phyloP scores from a whole-genome alignment of 2,888 invertebrate species.

The Hyalella azteca region DNA sequence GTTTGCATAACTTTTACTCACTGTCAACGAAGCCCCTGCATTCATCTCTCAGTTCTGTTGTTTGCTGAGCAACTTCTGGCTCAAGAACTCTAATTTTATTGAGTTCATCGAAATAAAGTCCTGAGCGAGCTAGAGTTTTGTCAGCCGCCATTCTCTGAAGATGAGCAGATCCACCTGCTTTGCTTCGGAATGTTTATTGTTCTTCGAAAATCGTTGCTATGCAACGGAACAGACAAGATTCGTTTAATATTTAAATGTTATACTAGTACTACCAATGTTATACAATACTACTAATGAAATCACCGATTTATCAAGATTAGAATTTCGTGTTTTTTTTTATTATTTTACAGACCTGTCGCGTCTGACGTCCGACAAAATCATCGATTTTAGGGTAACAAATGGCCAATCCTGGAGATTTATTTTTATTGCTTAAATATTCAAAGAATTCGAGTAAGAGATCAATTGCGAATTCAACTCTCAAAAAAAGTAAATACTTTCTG shows the following conservation, averaged over 20 bases:
- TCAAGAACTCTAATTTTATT: slow-evolving; percentile 80
- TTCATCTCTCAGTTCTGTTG: slow-evolving; percentile 81
- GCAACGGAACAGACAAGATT: background rate
- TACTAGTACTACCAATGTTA: background rate
- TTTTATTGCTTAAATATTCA: background rate
- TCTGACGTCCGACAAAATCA: background rate
- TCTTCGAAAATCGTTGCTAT: background rate
- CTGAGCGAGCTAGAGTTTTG: slow-evolving; percentile 75
- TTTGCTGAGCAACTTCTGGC: slow-evolving; percentile 78
- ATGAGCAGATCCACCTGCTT: slow-evolving; percentile 5
- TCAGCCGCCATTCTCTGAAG: slow-evolving; percentile 52
- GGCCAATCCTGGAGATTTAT: background rate
- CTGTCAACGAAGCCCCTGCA: slow-evolving; percentile 83
- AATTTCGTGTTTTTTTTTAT: background rate
- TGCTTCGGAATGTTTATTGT: background rate
- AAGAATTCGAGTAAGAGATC: background rate
- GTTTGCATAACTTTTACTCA: background rate
- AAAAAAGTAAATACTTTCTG: background rate
- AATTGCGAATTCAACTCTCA: background rate
- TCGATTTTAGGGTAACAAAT: slow-evolving; percentile 24
- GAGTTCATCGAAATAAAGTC: slow-evolving; percentile 88
- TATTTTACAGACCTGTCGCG: too few species aligned
- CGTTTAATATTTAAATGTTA: background rate
- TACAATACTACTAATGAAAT: background rate
- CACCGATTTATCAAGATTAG: background rate